Base-by-base conservation (phyloP, 2,113 vertebrate genomes). In the Ophthalmolycus amberensis region DNA sequence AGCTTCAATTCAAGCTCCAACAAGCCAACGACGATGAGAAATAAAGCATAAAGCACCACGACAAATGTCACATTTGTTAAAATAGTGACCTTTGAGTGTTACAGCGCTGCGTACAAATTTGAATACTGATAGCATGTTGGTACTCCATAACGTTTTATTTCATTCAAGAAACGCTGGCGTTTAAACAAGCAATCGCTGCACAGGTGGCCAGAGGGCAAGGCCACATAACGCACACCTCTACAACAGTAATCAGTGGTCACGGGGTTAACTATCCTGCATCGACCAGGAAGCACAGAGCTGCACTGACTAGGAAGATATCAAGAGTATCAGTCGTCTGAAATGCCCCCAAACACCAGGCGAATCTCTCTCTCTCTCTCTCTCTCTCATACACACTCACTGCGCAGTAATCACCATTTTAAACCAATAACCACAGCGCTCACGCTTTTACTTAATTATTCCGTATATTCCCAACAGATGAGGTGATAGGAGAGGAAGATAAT, bases 361-460 rank as follows among this genome's bases (percentile, higher is more conserved):
- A 74, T 6, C 44, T 71, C 77, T 80, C 70, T 56, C 70, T 56
- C 65, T 46, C 4, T 6, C 44, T 32, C 71, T 65, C 44, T 68
- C 64, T 83, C 73, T 71, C 64, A 16, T 42, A 59, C 29, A 65
- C 70, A 66, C 60, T 87, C 75, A 59, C 62, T 40, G 62, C 6
- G 14, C 64, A 85, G 79, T 88, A 90, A 90, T 94, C 84, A 84
- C 74, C 71, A 75, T 85, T 86, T 92, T 87, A 89, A 90, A 87
- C 88, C 79, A 90, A 92, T 90, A 90, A 86, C 68, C 14, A 38
- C 65, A 37, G 80, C 6, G 3, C 91, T 91, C 87, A 77, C 69
- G 92, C 89, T 94, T 93, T 95, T 96, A 95, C 95, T 96, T 97
- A 96, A 97, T 95, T 91, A 97, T 95, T 95, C 95, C 71, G 68